Evolutionary conservation across 2,888 invertebrate species (phyloP).

Genomic region (Adelognathus sp.): DNA sequence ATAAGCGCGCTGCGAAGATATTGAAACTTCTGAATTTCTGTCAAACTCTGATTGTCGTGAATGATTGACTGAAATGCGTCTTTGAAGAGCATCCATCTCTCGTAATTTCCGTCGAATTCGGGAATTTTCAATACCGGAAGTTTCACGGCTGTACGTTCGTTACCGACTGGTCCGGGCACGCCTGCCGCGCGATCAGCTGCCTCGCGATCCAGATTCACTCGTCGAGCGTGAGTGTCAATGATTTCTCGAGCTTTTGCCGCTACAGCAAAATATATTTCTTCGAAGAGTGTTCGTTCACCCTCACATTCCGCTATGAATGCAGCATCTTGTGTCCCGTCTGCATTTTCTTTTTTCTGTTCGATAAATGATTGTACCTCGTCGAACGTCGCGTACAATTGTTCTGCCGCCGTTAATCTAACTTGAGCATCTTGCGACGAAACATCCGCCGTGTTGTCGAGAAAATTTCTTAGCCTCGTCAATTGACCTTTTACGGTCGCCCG

Average conservation of each 20-base stretch:
- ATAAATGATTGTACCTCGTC: conserved; percentile 13
- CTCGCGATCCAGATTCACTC: background rate
- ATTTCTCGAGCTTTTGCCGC: background rate
- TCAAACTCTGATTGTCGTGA: background rate
- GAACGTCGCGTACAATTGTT: conserved; percentile 6
- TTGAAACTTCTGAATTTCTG: conserved; percentile 6
- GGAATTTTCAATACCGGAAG: conserved; percentile 4
- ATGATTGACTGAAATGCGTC: conserved; percentile 2
- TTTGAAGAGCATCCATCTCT: conserved; percentile 6
- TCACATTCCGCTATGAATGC: background rate
- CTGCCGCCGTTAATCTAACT: background rate
- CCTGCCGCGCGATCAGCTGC: background rate
- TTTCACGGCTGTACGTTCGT: background rate
- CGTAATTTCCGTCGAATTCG: conserved; percentile 6
- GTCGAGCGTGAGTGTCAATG: background rate
- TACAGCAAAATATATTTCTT: background rate
- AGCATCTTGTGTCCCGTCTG: background rate
- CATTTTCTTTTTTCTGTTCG: conserved; percentile 19
- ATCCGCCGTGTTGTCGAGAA: background rate
- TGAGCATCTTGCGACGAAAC: conserved; percentile 8
- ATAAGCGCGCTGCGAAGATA: conserved; percentile 5
- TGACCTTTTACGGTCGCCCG: conserved; percentile 8
- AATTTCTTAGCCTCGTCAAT: conserved; percentile 7
- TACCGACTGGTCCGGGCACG: background rate
- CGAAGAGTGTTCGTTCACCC: background rate